Evolutionary conservation across 2,888 invertebrate species (phyloP).

Genomic region (Heliconius aoede): DNA sequence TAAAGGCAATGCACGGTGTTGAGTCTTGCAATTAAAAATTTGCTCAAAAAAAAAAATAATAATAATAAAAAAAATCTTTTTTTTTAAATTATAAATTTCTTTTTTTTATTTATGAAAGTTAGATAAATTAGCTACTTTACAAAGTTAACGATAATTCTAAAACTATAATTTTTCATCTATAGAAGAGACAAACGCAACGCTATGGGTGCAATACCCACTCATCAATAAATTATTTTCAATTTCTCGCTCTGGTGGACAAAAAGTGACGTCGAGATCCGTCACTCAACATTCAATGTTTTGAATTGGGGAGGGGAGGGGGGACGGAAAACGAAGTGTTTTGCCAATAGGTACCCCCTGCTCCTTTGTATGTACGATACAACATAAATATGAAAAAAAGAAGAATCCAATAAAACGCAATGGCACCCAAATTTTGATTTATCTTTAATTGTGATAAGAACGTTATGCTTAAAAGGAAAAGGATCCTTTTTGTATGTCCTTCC

Average conservation of each 20-base stretch:
- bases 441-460: neutral
- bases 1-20: neutral
- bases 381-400: neutral
- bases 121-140: too few species aligned
- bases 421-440: neutral
- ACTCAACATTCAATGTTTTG: neutral
- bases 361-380: too few species aligned
- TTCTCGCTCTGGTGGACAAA: neutral
- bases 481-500: slow-evolving; percentile 3
- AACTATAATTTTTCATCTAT: too few species aligned
- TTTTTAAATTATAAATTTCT: too few species aligned
- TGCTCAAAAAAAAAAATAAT: too few species aligned
- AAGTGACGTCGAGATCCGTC: neutral
- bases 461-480: neutral
- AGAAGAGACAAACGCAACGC: too few species aligned
- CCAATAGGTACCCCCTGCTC: neutral
- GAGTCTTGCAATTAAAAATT: neutral
- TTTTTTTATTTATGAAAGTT: too few species aligned
- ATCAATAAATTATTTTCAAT: neutral
- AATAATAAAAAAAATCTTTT: too few species aligned
- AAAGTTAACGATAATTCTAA: too few species aligned
- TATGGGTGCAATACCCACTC: too few species aligned
- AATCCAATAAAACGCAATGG: neutral
- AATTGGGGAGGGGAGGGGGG: too few species aligned
- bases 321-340: neutral